Conservation (phyloP, 2,113 vertebrate genomes). For the Orthonyx spaldingii region DNA sequence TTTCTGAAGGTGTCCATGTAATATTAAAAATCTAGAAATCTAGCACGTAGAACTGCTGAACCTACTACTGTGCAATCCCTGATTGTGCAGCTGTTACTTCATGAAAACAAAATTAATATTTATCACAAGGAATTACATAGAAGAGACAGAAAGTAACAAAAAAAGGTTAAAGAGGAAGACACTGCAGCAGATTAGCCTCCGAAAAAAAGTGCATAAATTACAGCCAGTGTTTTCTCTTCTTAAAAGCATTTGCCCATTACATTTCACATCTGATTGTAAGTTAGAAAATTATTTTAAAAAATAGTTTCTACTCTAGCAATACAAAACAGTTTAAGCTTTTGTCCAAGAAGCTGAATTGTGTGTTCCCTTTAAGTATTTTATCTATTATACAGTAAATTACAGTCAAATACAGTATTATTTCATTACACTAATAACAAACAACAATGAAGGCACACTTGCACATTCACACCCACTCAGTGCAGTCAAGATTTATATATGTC, state of each 20-base stretch:
- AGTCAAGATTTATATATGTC: neutral
- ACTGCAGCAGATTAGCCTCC: neutral
- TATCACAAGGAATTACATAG: accelerated
- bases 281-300: neutral
- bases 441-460: neutral
- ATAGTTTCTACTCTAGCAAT: neutral
- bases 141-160: neutral
- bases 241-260: neutral
- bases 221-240: neutral
- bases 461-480: neutral
- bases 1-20: neutral
- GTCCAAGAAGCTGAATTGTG: neutral
- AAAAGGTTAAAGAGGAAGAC: neutral
- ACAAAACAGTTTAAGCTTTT: neutral
- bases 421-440: neutral
- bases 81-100: neutral
- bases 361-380: neutral
- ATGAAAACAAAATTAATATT: neutral
- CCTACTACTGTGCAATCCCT: neutral
- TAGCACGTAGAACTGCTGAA: neutral
- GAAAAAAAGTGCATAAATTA: neutral
- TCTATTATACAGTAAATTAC: neutral
- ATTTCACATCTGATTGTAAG: neutral
- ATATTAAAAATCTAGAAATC: neutral
- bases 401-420: neutral